Evolutionary conservation across 2,113 vertebrate species (phyloP), one percentile per base, ranked within the genome.

Genomic region (Gopherus evgoodei): DNA sequence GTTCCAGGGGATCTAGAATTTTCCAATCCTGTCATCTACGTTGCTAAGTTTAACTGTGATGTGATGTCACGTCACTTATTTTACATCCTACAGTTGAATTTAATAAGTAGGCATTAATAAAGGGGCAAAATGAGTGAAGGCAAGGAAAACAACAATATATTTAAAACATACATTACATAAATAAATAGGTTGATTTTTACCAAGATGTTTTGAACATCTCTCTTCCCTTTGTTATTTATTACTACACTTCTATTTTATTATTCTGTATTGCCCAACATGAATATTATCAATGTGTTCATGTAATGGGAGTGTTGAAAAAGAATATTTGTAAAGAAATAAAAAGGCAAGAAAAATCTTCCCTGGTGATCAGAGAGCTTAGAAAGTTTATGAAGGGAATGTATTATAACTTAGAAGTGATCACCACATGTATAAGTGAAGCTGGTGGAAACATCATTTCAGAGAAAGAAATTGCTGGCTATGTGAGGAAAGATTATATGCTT

Each of bases 381-480:
- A 8, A 94, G 35, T 10, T 87, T 92, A 56, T 65, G 62, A 90
- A 87, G 47, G 57, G 49, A 75, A 94, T 76, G 42, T 84, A 31
- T 81, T 96, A 65, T 90, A 93, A 95, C 93, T 93, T 95, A 94
- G 54, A 91, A 91, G n/a, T 90, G 78, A 91, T 91, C 81, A 91
- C n/a, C 38, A 92, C 84, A 91, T 65, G 59, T 89, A 91, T 84
- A 84, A 59, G 86, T 89, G 13, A 83, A 86, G 44, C 8, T 89
- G n/a, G 79, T 88, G 47, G 76, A 90, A 95, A 91, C 12, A 56
- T 22, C 47, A 82, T 89, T 86, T 94, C 89, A 38, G 35, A 89
- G 21, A 69, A 86, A 84, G 84, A 86, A 86, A 76, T 75, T 93
- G 82, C 21, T 27, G 65, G 9, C 52, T 47, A n/a, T 75, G 35